Conservation (phyloP, 2,113 vertebrate species). For the Loxodonta africana region DNA sequence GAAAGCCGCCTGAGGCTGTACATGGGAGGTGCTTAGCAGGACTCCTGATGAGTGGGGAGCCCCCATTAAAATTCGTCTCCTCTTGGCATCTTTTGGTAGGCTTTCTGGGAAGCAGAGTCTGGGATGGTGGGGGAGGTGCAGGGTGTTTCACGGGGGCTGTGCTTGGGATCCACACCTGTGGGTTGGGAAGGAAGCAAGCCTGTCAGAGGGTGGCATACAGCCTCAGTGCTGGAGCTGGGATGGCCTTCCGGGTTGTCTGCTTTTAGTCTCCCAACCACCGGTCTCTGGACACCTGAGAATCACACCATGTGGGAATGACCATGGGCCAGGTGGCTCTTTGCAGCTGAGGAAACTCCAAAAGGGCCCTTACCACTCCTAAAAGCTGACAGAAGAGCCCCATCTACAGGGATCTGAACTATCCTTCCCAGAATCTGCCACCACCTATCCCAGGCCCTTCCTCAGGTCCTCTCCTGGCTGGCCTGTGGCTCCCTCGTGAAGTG, state of each 20-base stretch:
- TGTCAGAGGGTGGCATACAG: neutral
- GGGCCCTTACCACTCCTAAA: fast-evolving
- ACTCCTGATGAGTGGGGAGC: fast-evolving
- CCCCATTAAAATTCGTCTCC: no score
- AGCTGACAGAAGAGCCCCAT: neutral
- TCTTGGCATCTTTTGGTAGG: fast-evolving
- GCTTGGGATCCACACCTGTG: neutral
- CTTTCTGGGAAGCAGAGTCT: neutral
- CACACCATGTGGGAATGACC: fast-evolving
- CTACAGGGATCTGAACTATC: fast-evolving
- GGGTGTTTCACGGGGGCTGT: neutral
- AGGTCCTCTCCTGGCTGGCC: fast-evolving
- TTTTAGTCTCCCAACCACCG: fast-evolving
- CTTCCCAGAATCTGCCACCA: fast-evolving
- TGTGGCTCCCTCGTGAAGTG: no score
- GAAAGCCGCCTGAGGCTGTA: fast-evolving
- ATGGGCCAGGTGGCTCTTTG: fast-evolving
- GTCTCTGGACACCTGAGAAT: neutral
- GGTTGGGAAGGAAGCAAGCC: neutral
- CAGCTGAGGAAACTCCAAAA: fast-evolving
- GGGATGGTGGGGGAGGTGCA: neutral
- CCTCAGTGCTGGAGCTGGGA: neutral
- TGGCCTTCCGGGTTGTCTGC: fast-evolving
- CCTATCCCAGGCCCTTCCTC: neutral
- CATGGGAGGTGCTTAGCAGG: neutral